Base-by-base conservation (phyloP, 2,888 invertebrate species). In the Drosophila neotestacea region DNA sequence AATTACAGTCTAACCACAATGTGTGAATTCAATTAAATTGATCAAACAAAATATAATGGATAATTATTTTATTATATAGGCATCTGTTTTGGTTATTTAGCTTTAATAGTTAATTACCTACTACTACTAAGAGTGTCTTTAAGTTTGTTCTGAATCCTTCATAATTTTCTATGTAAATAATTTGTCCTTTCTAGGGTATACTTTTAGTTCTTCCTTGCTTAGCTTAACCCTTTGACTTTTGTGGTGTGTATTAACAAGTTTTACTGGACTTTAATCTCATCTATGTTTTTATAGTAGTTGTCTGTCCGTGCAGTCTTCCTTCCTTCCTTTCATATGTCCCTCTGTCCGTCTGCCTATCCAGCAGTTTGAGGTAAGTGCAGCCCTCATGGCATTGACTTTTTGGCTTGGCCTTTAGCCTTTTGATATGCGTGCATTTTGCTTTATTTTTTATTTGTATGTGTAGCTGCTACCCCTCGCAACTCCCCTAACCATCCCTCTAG, bases 241-340 rank as follows among this genome's bases (percentile, higher is more conserved):
- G 66, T 16, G 67, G 58, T 58, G 54, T 68, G 59, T 69, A 65
- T 68, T 72, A 38, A 62, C 65, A 72, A 65, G 55, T 61, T 63
- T 68, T 67, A 52, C 22, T 71, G 55, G 41, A 66, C 74, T 66
- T 80, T 84, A 84, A 84, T 79, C 86, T 71, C 74, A 81, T 81
- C 60, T 71, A 77, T 79, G 60, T 73, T 69, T 66, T 68, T 71
- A 71, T 70, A 62, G 22, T 82, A 73, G 70, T 61, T 69, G 46
- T 42, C 39, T 38, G 55, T 30, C 28, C 38, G 54, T 11, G 38
- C 13, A n/a, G 6, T 13, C 11, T 32, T 34, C 27, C 13, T n/a
- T 22, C 42, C 0, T 11, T 10, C 59, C 32, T 11, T 42, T 10
- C 2, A 4, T 50, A 27, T 13, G 11, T 22, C 36, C 22, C 22